Conservation (phyloP, 2,888 invertebrate genomes). For the Napeogenes sylphis region DNA sequence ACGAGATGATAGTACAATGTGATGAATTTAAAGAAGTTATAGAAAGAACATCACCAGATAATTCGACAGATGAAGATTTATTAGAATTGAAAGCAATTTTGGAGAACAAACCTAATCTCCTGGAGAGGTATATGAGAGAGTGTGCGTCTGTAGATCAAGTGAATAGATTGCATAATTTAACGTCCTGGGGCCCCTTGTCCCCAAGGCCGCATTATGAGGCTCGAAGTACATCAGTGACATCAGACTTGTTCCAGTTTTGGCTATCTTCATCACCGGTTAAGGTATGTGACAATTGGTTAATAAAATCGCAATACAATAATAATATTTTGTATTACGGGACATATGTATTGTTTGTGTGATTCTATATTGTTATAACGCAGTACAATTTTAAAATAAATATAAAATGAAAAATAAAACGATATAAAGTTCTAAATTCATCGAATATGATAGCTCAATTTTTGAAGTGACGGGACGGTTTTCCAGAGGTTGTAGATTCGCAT, state of each 20-base stretch:
- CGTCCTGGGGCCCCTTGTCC: conserved; percentile 72
- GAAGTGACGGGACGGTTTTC: too few species aligned
- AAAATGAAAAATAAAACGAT: too few species aligned
- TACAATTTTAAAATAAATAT: too few species aligned
- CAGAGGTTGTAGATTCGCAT: too few species aligned
- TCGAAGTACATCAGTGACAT: conserved; percentile 86
- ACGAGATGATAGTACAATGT: conserved; percentile 57
- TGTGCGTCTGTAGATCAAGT: conserved; percentile 83
- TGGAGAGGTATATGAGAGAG: conserved; percentile 87
- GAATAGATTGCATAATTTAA: conserved; percentile 77
- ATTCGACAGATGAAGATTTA: conserved; percentile 66
- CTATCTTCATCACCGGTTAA: conserved; percentile 86
- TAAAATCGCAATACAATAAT: too few species aligned
- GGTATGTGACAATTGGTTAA: conserved; percentile 59
- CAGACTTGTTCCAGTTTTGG: conserved; percentile 92
- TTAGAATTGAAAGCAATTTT: conserved; percentile 58
- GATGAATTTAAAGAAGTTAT: conserved; percentile 65
- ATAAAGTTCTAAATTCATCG: too few species aligned
- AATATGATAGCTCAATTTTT: too few species aligned
- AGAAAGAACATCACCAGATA: conserved; percentile 63
- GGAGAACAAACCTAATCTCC: conserved; percentile 79
- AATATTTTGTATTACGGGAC: too few species aligned
- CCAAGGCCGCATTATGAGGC: conserved; percentile 72
- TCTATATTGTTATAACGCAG: too few species aligned
- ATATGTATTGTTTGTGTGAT: too few species aligned